Base-by-base conservation (phyloP, 2,113 vertebrate species). In the Amphiprion percula region DNA sequence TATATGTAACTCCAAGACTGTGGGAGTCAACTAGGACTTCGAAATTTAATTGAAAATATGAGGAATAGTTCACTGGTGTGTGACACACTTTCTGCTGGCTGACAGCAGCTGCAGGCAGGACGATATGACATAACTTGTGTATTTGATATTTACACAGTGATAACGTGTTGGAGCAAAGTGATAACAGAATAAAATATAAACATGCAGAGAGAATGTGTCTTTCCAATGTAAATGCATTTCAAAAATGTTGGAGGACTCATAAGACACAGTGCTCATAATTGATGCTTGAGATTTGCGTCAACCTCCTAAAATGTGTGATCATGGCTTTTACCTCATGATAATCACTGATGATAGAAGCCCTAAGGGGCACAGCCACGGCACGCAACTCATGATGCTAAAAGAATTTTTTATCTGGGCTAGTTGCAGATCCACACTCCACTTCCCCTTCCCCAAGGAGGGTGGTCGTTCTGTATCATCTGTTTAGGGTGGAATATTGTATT, bases 91-190 rank as follows among this genome's bases (percentile, higher is more conserved):
- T 68, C 37, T 53, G 15, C 19, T 33, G 14, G 28, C 59, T 74
- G 80, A 76, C 84, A 59, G 82, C 62, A 68, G 68, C 64, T 53
- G 53, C 50, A 68, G 46, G 11, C 68, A 53, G 61, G 54, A 66
- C 10, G n/a, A 46, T 1, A 17, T 81, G 70, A 81, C 77, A 55
- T 68, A 52, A 70, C 59, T 70, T 24, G 8, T 3, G 10, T 58
- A 24, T 11, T 28, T 58, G 33, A 17, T 81, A 66, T 81, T 78
- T 78, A 68, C 49, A 75, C 5, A 2, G 4, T 7, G 76, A 80
- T 87, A 68, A 83, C 70, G 39, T 1, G 0, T 15, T 21, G 10
- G 62, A 66, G 60, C 30, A 15, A 19, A 33, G 53, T 28, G 66
- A 86, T 74, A n/a, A 16, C 9, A 21, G 26, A 41, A 50, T 62